Evolutionary conservation across 2,888 invertebrate genomes (phyloP).

Genomic region (Sarcophaga subvicina): DNA sequence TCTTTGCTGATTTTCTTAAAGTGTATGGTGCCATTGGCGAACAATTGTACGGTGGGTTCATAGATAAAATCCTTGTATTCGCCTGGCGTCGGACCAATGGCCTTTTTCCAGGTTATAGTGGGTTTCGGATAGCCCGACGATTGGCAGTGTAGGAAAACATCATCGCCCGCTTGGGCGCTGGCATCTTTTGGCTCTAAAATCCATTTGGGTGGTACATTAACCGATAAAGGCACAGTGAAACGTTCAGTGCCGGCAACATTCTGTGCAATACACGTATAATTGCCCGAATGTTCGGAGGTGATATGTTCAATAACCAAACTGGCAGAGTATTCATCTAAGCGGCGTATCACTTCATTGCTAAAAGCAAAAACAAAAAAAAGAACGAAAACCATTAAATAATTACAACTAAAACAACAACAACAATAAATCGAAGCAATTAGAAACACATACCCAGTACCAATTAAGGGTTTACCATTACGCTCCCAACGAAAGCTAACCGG

Average conservation of each 20-base stretch:
- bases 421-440: background rate
- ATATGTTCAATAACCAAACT: conserved; percentile 93
- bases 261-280: conserved; percentile 94
- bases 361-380: background rate
- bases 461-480: conserved; percentile 91
- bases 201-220: conserved; percentile 95
- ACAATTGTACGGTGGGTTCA: conserved; percentile 89
- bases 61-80: conserved; percentile 93
- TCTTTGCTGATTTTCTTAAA: conserved; percentile 92
- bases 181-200: conserved; percentile 92
- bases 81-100: conserved; percentile 89
- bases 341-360: conserved; percentile 83
- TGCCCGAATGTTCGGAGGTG: conserved; percentile 92
- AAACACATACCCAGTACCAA: conserved; percentile 83
- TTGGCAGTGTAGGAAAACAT: conserved; percentile 92
- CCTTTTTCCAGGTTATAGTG: conserved; percentile 93
- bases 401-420: background rate
- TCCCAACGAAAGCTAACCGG: conserved; percentile 96
- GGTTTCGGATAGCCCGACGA: conserved; percentile 96
- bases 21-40: conserved; percentile 91
- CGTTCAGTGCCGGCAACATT: conserved; percentile 92
- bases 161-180: conserved; percentile 92
- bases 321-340: conserved; percentile 93
- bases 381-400: background rate
- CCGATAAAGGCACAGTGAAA: conserved; percentile 90